Conservation (phyloP, 1,140 invertebrate species). For the Papilio polytes region DNA sequence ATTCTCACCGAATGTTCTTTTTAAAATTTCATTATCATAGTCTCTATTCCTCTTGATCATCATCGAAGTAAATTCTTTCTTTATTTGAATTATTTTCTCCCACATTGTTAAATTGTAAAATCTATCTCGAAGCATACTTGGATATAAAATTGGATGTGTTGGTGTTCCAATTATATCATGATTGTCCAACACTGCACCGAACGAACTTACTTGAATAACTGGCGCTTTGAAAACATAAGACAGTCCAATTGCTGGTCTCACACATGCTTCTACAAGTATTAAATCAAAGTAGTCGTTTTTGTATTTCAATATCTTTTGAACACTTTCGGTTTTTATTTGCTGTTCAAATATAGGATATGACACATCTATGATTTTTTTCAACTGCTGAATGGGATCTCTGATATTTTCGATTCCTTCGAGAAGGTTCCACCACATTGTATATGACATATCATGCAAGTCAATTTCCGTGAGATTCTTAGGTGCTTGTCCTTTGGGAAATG, state of each 20-base stretch:
- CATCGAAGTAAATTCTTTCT: too few species aligned
- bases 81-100: too few species aligned
- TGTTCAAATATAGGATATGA: conserved; percentile 44
- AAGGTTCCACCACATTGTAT: not conserved
- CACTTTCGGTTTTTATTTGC: conserved; percentile 54
- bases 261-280: conserved; percentile 59
- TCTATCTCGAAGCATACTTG: too few species aligned
- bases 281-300: conserved; percentile 62
- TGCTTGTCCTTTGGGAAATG: too few species aligned
- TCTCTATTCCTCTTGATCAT: too few species aligned
- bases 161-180: too few species aligned
- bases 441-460: conserved; percentile 52
- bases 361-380: conserved; percentile 30
- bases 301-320: conserved; percentile 57
- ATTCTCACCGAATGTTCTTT: too few species aligned
- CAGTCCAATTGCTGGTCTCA: conserved; percentile 55
- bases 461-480: conserved; percentile 49
- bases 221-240: conserved; percentile 56
- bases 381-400: not conserved
- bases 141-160: too few species aligned
- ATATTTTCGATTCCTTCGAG: conserved; percentile 29
- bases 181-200: conserved; percentile 39
- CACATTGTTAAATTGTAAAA: too few species aligned
- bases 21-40: too few species aligned
- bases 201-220: conserved; percentile 55